Percentiles rank a stretch among this genome's conserved stretches.
These are phyloP conservation scores for Smithornis capensis DNA, from an alignment of 2,113 vertebrate species.

Conservation along the genomic window DNA sequence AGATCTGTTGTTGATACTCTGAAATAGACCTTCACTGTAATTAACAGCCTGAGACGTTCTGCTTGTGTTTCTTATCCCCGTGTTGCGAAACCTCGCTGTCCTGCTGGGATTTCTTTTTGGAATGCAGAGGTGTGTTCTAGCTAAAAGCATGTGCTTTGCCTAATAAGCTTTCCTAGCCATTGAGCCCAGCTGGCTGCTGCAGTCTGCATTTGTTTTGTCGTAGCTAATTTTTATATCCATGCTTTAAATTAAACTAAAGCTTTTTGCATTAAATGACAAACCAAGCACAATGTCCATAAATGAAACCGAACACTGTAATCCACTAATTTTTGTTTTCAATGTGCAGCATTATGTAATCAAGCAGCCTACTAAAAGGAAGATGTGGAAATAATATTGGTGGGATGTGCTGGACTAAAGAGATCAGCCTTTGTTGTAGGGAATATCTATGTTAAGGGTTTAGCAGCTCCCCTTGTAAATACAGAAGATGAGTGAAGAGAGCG, in stretches of 20 bases:
- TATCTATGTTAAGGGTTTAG: neutral
- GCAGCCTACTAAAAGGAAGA: neutral
- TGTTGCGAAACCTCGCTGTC: neutral
- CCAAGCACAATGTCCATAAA: constrained; percentile 33
- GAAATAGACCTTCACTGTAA: neutral
- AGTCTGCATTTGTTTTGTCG: constrained; percentile 43
- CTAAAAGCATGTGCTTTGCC: constrained; percentile 27
- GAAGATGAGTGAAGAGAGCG: neutral
- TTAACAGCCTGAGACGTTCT: constrained; percentile 19
- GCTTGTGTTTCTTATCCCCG: constrained; percentile 18
- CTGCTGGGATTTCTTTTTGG: constrained; percentile 48
- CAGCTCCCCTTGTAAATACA: neutral
- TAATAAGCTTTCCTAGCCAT: constrained; percentile 9
- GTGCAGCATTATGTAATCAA: neutral
- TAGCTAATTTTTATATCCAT: constrained; percentile 43
- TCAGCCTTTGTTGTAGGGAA: neutral
- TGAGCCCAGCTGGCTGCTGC: constrained; percentile 53
- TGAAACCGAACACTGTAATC: constrained; percentile 44
- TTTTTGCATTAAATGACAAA: constrained; percentile 17
- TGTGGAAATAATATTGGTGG: constrained; percentile 7
- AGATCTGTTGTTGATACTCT: neutral
- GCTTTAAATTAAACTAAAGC: constrained; percentile 12
- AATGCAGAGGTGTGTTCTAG: constrained; percentile 49
- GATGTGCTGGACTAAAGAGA: neutral
- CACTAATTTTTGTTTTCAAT: constrained; percentile 29